Conservation (phyloP, 2,113 vertebrate genomes). For the Pterocles burchelli region DNA sequence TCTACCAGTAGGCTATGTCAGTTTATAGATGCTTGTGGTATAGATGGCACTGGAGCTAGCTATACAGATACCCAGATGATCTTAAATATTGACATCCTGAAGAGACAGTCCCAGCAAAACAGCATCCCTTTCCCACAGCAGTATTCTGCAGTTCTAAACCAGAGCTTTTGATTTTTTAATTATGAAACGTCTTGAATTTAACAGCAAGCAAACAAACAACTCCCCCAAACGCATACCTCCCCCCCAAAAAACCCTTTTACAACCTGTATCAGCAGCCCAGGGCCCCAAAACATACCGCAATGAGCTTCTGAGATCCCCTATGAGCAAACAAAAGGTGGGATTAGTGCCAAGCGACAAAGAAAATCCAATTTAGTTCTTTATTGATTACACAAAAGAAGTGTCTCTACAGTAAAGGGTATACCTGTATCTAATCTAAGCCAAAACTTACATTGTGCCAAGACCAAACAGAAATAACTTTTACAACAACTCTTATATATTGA, state of each 20-base stretch:
- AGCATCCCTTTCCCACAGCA: not conserved
- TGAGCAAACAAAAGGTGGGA: no score
- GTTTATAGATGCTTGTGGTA: not conserved
- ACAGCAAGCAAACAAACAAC: not conserved
- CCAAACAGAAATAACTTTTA: no score
- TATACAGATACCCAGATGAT: not conserved
- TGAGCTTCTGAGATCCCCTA: no score
- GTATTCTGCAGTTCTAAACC: not conserved
- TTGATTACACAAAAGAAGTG: no score
- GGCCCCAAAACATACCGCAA: no score
- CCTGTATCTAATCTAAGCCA: no score
- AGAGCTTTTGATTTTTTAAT: not conserved
- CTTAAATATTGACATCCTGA: not conserved
- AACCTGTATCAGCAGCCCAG: no score
- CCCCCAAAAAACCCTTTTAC: not conserved
- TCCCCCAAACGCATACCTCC: rapidly evolving
- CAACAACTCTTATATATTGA: no score
- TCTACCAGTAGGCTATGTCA: not conserved
- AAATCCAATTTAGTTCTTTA: no score
- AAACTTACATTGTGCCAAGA: no score
- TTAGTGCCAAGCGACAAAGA: no score
- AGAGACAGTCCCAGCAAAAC: not conserved
- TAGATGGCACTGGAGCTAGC: not conserved
- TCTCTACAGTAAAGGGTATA: no score
- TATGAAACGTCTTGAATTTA: not conserved